Evolutionary conservation across 1,140 invertebrate species (phyloP).

Genomic region (Halesus radiatus): DNA sequence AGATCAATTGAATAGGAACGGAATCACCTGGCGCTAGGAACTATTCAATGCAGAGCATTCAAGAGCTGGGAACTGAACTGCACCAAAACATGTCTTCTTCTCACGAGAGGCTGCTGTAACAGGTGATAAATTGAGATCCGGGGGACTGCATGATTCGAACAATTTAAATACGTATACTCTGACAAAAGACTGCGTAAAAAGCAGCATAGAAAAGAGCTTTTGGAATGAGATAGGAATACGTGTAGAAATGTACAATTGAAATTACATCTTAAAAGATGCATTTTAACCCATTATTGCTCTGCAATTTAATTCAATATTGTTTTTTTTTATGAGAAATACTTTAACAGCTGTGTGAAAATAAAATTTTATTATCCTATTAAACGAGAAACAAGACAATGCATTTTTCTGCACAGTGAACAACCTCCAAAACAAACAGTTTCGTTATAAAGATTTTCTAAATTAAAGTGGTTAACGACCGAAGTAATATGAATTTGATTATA

Average conservation of each 20-base stretch:
- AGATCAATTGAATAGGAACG: slow-evolving; percentile 5
- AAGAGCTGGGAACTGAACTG: slow-evolving; percentile 4
- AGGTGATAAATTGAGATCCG: slow-evolving; percentile 15
- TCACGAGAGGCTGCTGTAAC: slow-evolving; percentile 12
- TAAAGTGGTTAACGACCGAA: background rate
- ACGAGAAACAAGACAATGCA: background rate
- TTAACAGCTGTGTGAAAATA: background rate
- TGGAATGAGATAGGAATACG: too few relatives aligned
- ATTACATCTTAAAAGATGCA: too few relatives aligned
- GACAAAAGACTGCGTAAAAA: too few relatives aligned
- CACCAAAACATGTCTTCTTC: slow-evolving; percentile 10
- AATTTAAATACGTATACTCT: too few relatives aligned
- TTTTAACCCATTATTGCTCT: too few relatives aligned
- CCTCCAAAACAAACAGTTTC: background rate
- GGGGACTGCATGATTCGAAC: background rate
- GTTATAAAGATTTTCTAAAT: background rate
- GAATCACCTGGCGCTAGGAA: slow-evolving; percentile 30
- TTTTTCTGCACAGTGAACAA: too few relatives aligned
- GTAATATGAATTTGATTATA: background rate
- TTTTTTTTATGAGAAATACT: background rate
- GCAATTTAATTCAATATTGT: too few relatives aligned
- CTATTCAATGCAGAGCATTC: background rate
- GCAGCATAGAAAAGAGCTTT: too few relatives aligned
- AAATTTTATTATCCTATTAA: background rate
- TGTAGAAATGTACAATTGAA: too few relatives aligned